These are phyloP conservation scores for Rhaphigaster nebulosa DNA, from an alignment of 2,888 invertebrate genomes.

Conservation along the genomic window DNA sequence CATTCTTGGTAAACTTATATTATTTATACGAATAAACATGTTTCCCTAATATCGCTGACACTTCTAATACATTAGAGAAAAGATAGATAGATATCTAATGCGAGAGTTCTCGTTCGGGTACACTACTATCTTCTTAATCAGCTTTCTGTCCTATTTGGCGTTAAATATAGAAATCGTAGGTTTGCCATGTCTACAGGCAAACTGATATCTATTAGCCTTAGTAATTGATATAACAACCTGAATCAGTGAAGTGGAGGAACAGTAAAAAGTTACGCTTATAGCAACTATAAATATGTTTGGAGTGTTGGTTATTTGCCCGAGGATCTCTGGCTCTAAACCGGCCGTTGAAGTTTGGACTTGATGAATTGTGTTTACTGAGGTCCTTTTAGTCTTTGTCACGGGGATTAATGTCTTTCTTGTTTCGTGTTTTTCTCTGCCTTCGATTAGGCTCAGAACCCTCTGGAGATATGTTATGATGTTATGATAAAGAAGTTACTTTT, in stretches of 20 bases:
- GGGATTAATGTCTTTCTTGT: slow-evolving; percentile 30
- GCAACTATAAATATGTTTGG: neutral
- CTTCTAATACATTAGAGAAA: too few species aligned
- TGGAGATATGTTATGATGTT: neutral
- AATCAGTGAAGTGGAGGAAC: neutral
- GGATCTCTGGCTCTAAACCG: neutral
- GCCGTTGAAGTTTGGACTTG: neutral
- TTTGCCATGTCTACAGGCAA: neutral
- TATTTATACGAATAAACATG: too few species aligned
- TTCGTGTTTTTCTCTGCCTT: neutral
- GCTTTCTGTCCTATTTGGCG: too few species aligned
- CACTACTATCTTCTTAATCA: too few species aligned
- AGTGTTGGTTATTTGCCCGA: slow-evolving; percentile 19
- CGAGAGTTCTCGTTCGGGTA: too few species aligned
- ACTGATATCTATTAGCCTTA: neutral
- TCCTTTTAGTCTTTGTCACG: slow-evolving; percentile 1
- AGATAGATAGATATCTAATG: too few species aligned
- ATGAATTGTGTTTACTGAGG: slow-evolving; percentile 12
- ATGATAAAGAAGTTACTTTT: neutral
- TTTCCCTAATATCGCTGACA: too few species aligned
- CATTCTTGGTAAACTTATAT: too few species aligned
- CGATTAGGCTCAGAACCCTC: neutral
- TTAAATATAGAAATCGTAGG: neutral
- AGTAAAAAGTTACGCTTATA: neutral
- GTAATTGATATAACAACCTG: neutral